Conservation (phyloP, 1,140 invertebrate species). For the Drosophila insularis region DNA sequence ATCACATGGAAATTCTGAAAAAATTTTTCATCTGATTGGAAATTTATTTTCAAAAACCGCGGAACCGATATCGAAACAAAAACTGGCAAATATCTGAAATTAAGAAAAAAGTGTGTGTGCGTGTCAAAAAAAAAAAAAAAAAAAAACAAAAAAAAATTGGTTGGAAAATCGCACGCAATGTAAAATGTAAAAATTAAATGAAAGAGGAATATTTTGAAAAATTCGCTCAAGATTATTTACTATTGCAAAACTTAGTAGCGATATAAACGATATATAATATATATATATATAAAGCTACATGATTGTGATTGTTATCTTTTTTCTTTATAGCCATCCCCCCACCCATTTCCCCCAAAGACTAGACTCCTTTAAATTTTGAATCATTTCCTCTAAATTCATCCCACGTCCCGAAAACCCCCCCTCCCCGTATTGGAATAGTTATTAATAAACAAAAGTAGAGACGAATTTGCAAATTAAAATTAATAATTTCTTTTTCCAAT, state of each 20-base stretch:
- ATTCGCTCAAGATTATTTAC: not conserved
- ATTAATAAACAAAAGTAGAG: slow-evolving; percentile 38
- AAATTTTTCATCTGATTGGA: not conserved
- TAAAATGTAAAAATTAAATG: not conserved
- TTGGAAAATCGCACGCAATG: not conserved
- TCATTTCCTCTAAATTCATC: not conserved
- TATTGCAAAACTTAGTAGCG: not conserved
- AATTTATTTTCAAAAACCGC: not conserved
- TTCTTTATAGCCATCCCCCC: not conserved
- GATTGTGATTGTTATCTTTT: too few relatives aligned
- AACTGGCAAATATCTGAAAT: not conserved
- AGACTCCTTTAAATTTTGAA: not conserved
- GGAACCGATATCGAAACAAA: not conserved
- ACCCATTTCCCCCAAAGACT: not conserved
- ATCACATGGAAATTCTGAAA: not conserved
- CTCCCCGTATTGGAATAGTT: slow-evolving; percentile 24
- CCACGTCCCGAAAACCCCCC: not conserved
- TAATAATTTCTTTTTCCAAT: slow-evolving; percentile 22
- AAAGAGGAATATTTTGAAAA: not conserved
- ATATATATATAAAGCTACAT: too few relatives aligned
- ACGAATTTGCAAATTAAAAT: slow-evolving; percentile 31
- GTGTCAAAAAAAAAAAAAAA: not conserved
- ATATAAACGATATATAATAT: too few relatives aligned
- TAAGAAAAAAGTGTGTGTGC: not conserved
- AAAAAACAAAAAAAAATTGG: too few relatives aligned